Percentiles rank a stretch among this genome's conserved stretches.
Conservation (phyloP, 2,888 invertebrate species). For the Conus canariensis region DNA sequence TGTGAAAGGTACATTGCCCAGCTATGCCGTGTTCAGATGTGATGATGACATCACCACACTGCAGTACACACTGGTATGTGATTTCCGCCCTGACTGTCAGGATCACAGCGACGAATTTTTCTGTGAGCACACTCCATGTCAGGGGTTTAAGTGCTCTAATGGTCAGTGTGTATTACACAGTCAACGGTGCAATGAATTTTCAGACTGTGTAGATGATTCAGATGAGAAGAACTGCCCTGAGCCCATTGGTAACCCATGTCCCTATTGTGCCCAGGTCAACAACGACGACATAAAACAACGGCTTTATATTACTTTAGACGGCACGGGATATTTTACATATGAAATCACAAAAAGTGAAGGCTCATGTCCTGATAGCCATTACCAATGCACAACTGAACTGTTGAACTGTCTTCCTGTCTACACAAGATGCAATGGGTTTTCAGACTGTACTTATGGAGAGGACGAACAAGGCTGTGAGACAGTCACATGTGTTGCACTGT, state of each 20-base stretch:
- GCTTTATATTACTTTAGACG: not conserved
- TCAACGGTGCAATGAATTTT: not conserved
- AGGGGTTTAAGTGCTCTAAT: not conserved
- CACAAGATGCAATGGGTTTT: not conserved
- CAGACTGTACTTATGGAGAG: not conserved
- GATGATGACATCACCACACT: not conserved
- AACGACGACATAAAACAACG: not conserved
- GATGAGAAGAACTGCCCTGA: not conserved
- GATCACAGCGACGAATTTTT: not conserved
- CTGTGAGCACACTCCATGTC: not conserved
- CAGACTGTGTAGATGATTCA: conserved; percentile 21
- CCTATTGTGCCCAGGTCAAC: not conserved
- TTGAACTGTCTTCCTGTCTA: not conserved
- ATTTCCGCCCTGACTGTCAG: too few relatives aligned
- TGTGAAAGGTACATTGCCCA: not conserved
- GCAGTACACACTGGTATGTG: not conserved
- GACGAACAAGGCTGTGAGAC: not conserved
- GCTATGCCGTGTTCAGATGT: not conserved
- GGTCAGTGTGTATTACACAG: not conserved
- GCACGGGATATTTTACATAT: not conserved
- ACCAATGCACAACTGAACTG: not conserved
- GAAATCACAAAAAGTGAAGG: not conserved
- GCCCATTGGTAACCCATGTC: not conserved
- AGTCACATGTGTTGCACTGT: not conserved
- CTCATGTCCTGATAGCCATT: conserved; percentile 3